These are phyloP conservation scores for Peromyscus nudipes DNA, from an alignment of 2,797 vertebrate species.

Conservation along the genomic window DNA sequence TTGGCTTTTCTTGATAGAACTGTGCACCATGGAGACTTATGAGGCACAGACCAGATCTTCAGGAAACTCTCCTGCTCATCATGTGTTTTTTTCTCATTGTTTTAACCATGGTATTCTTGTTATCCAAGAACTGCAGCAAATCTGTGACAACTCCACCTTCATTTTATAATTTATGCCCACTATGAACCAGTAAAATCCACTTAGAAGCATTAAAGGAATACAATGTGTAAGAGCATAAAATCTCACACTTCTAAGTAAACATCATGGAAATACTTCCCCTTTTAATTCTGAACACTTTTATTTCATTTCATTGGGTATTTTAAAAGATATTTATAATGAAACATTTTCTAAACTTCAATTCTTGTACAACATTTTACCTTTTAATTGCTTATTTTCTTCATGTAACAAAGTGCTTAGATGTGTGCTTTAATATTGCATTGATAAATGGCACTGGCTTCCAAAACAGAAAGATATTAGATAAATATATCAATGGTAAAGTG, in stretches of 20 bases:
- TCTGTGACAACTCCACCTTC: background rate
- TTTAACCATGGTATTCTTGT: background rate
- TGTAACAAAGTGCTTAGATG: background rate
- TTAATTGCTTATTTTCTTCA: slow-evolving; percentile 11
- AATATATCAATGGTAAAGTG: background rate
- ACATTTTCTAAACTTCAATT: background rate
- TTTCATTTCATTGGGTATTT: background rate
- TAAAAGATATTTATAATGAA: background rate
- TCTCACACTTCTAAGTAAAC: slow-evolving; percentile 24
- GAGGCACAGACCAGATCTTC: slow-evolving; percentile 4
- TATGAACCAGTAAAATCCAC: background rate
- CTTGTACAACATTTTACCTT: background rate
- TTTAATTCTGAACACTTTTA: slow-evolving; percentile 4
- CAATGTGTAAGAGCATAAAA: background rate
- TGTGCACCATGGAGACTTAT: background rate
- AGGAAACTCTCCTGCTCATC: background rate
- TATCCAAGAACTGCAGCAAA: background rate
- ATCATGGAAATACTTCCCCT: background rate
- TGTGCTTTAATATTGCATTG: background rate
- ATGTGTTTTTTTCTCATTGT: background rate
- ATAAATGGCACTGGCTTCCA: background rate
- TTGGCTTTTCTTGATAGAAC: slow-evolving; percentile 19
- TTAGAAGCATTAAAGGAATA: background rate
- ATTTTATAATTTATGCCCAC: slow-evolving; percentile 38
- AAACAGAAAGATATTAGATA: slow-evolving; percentile 28